A percentile compares a stretch with the other conserved stretches of the same genome.
Conservation (phyloP, 2,113 vertebrate genomes). For the Haplochromis burtoni region DNA sequence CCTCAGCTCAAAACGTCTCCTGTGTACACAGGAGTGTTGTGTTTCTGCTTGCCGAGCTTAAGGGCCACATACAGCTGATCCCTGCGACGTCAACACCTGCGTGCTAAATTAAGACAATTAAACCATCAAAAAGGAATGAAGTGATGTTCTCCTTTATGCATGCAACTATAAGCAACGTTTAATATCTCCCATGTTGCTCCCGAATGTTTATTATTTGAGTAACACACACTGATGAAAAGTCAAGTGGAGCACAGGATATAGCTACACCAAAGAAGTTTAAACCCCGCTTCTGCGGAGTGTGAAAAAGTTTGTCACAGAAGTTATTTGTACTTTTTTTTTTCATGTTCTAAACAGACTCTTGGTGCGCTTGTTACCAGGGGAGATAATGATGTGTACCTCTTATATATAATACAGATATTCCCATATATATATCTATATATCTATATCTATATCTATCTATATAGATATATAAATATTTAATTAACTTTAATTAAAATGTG, state of each 20-base stretch:
- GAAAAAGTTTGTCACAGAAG: background rate
- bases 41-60: background rate
- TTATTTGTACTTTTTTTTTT: background rate
- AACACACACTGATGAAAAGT: background rate
- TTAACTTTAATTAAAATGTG: background rate
- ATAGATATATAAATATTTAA: background rate
- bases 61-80: slow-evolving; percentile 17
- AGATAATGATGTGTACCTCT: background rate
- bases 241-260: background rate
- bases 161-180: background rate
- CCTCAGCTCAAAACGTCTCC: slow-evolving; percentile 24
- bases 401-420: background rate
- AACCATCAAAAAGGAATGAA: background rate
- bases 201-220: background rate
- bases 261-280: background rate
- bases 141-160: background rate
- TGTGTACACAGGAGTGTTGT: slow-evolving; percentile 19
- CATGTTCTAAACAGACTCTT: background rate
- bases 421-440: background rate
- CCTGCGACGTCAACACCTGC: background rate
- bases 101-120: background rate
- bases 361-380: background rate
- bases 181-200: background rate
- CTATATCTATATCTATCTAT: background rate
- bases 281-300: background rate